These are phyloP conservation scores for Lanius ludovicianus DNA, from an alignment of 2,113 vertebrate genomes.

Conservation along the genomic window DNA sequence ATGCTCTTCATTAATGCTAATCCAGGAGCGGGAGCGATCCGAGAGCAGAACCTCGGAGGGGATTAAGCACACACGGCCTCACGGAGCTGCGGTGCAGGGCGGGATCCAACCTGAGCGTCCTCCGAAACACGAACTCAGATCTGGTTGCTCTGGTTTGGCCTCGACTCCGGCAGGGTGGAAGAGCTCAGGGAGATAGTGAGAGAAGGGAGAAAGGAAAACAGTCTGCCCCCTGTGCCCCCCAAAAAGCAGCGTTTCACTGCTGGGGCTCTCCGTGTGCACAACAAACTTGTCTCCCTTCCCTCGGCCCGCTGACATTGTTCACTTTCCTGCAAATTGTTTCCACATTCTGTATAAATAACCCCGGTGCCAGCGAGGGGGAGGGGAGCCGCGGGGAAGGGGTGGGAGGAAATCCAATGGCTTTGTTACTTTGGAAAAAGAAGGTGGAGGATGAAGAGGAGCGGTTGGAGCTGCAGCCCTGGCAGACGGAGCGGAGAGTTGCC, in stretches of 20 bases:
- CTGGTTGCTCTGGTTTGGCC: constrained; percentile 28
- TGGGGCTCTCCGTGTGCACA: neutral
- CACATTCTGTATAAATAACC: constrained; percentile 60
- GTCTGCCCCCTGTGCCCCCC: neutral
- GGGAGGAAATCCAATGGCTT: constrained; percentile 26
- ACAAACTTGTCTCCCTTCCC: neutral
- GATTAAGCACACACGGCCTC: neutral
- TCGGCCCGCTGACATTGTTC: neutral
- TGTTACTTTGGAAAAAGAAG: constrained; percentile 35
- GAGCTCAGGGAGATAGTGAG: neutral
- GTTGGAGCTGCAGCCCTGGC: neutral
- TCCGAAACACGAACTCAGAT: neutral
- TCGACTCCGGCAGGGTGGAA: neutral
- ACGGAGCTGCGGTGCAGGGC: neutral
- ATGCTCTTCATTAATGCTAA: constrained; percentile 45
- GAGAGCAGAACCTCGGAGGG: neutral
- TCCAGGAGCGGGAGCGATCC: neutral
- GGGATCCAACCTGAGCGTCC: neutral
- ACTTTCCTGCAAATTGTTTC: constrained; percentile 58
- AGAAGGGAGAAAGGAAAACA: neutral
- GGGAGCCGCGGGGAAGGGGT: neutral
- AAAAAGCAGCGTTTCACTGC: neutral
- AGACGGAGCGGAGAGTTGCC: constrained; percentile 27
- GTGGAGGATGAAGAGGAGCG: constrained; percentile 31
- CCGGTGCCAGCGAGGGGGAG: constrained; percentile 34